These are phyloP conservation scores for Tiaroga cobitis DNA, from an alignment of 2,797 vertebrate species.

Conservation along the genomic window DNA sequence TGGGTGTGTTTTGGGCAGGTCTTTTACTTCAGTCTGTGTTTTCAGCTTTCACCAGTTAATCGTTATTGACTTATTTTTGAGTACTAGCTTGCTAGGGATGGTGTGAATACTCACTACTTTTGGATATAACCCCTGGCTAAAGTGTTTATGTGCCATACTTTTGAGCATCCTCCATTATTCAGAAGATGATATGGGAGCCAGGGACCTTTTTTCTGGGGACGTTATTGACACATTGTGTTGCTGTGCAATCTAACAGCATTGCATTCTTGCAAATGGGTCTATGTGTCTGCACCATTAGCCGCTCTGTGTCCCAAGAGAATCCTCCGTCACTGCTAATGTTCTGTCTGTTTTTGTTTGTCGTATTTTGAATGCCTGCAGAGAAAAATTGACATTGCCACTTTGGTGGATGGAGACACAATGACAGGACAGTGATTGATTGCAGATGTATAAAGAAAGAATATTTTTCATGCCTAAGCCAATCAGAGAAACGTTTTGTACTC, in stretches of 20 bases:
- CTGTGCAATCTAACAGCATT: slow-evolving; percentile 62
- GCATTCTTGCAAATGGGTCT: slow-evolving; percentile 61
- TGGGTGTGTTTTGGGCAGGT: not conserved
- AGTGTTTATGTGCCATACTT: slow-evolving; percentile 50
- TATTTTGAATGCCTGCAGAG: slow-evolving; percentile 56
- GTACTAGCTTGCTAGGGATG: not conserved
- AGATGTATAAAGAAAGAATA: slow-evolving; percentile 63
- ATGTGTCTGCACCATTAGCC: slow-evolving; percentile 66
- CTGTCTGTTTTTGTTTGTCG: slow-evolving; percentile 56
- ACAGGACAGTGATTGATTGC: slow-evolving; percentile 73
- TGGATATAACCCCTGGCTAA: slow-evolving; percentile 28
- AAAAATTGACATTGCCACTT: slow-evolving; percentile 63
- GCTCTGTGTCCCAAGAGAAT: slow-evolving; percentile 64
- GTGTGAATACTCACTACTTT: slow-evolving; percentile 5
- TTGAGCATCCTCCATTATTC: slow-evolving; percentile 57
- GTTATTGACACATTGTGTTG: slow-evolving; percentile 71
- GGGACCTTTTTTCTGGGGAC: slow-evolving; percentile 63
- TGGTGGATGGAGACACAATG: slow-evolving; percentile 56
- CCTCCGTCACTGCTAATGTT: slow-evolving; percentile 64
- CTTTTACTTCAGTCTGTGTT: not conserved
- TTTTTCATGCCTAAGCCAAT: slow-evolving; percentile 38
- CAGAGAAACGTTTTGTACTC: slow-evolving; percentile 62
- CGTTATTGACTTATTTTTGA: slow-evolving; percentile 28
- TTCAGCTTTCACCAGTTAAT: slow-evolving; percentile 9
- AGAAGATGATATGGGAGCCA: slow-evolving; percentile 57